Percentiles rank a stretch among this genome's conserved stretches.
Conservation (phyloP, 2,888 invertebrate species). For the Falcaria lacertinaria region DNA sequence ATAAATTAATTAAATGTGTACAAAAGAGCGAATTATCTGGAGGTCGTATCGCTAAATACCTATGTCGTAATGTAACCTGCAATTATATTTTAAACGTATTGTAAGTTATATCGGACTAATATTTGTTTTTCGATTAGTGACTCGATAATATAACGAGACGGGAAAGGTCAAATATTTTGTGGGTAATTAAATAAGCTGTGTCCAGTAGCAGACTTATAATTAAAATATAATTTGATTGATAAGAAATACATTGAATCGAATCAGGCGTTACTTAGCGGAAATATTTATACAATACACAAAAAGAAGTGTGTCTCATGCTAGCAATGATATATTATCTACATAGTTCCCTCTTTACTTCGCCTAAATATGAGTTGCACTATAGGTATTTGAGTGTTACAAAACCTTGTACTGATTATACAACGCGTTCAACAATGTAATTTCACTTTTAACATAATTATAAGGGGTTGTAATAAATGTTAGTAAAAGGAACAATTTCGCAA, state of each 20-base stretch:
- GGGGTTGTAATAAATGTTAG: neutral
- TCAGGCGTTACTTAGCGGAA: too few species aligned
- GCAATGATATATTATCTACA: too few species aligned
- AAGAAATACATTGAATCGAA: too few species aligned
- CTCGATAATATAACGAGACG: neutral
- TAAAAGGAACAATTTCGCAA: neutral
- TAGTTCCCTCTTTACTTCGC: too few species aligned
- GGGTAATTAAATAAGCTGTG: neutral
- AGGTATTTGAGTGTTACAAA: neutral
- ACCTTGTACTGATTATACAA: neutral
- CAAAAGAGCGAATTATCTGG: slow-evolving; percentile 14
- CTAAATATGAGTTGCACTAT: too few species aligned
- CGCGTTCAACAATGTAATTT: slow-evolving; percentile 1
- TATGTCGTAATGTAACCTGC: slow-evolving; percentile 20
- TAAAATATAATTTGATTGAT: too few species aligned
- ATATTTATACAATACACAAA: too few species aligned
- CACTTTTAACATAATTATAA: neutral
- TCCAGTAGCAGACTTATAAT: neutral
- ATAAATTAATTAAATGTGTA: slow-evolving; percentile 37
- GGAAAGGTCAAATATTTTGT: neutral
- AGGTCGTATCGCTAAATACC: slow-evolving; percentile 8
- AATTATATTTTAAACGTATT: neutral
- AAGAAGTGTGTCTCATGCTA: too few species aligned
- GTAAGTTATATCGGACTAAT: neutral
- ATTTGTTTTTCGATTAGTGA: neutral